Conservation (phyloP, 2,888 invertebrate species). For the Rhimphoctona megacephalus region DNA sequence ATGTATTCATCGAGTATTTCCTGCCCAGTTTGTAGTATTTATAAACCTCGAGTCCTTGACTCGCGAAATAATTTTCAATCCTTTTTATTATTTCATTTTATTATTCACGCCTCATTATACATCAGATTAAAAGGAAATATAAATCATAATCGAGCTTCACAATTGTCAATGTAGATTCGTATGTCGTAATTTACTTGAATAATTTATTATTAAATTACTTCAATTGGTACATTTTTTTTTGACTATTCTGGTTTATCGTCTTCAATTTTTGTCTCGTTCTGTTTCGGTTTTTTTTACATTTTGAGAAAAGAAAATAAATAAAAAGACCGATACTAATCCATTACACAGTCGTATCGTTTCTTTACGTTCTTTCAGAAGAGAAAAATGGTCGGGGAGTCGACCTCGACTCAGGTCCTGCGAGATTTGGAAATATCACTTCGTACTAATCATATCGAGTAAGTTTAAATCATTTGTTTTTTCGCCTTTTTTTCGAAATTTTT, state of each 20-base stretch:
- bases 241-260: not conserved
- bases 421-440: constrained; percentile 99
- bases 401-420: constrained; percentile 98
- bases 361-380: constrained; percentile 93
- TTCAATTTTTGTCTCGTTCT: constrained; percentile 39
- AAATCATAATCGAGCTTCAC: not conserved
- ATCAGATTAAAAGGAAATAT: not conserved
- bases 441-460: constrained; percentile 99
- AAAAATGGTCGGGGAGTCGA: constrained; percentile 98
- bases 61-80: constrained; percentile 33
- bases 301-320: constrained; percentile 66
- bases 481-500: not conserved
- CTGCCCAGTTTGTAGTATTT: constrained; percentile 58
- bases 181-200: not conserved
- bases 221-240: constrained; percentile 3
- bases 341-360: constrained; percentile 84
- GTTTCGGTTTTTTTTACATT: not conserved
- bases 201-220: not conserved
- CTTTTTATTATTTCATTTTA: constrained; percentile 38
- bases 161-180: not conserved
- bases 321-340: constrained; percentile 77
- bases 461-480: constrained; percentile 72
- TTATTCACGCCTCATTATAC: constrained; percentile 37
- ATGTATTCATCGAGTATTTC: constrained; percentile 65
- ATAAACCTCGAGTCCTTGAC: constrained; percentile 53